Percentiles rank a stretch among this genome's conserved stretches.
phyloP scores from a whole-genome alignment of 2,888 invertebrate species.

The Leptura quadrifasciata region DNA sequence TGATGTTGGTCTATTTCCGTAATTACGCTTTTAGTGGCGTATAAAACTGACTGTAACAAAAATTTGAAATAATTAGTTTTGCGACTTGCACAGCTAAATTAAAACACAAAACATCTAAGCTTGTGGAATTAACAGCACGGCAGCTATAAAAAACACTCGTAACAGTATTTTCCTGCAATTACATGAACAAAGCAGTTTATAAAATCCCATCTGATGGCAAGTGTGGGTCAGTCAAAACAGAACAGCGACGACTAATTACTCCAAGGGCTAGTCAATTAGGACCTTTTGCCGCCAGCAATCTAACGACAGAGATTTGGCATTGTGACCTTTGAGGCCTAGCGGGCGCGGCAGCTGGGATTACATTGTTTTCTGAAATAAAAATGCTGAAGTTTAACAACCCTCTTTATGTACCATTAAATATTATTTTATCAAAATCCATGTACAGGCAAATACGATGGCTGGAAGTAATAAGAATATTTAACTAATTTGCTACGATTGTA shows the following conservation, averaged over 20 bases:
- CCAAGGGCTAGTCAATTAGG: constrained; percentile 67
- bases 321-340: constrained; percentile 62
- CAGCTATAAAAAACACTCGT: constrained; percentile 56
- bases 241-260: constrained; percentile 65
- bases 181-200: constrained; percentile 61
- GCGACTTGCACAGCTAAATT: constrained; percentile 39
- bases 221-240: constrained; percentile 58
- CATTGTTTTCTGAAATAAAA: constrained; percentile 25
- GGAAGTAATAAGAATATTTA: too few species aligned
- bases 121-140: constrained; percentile 52
- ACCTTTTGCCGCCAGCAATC: constrained; percentile 57
- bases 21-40: background rate
- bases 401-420: background rate
- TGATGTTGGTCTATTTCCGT: background rate
- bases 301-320: constrained; percentile 65
- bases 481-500: too few species aligned
- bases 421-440: background rate
- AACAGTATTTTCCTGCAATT: constrained; percentile 58
- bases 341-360: constrained; percentile 57
- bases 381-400: constrained; percentile 5
- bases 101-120: constrained; percentile 49
- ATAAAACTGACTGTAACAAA: constrained; percentile 3
- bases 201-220: constrained; percentile 62
- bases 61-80: constrained; percentile 36
- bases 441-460: too few species aligned